Percentiles rank a stretch among this genome's conserved stretches.
Conservation (phyloP, 2,888 invertebrate genomes). For the Teleiodes luculella region DNA sequence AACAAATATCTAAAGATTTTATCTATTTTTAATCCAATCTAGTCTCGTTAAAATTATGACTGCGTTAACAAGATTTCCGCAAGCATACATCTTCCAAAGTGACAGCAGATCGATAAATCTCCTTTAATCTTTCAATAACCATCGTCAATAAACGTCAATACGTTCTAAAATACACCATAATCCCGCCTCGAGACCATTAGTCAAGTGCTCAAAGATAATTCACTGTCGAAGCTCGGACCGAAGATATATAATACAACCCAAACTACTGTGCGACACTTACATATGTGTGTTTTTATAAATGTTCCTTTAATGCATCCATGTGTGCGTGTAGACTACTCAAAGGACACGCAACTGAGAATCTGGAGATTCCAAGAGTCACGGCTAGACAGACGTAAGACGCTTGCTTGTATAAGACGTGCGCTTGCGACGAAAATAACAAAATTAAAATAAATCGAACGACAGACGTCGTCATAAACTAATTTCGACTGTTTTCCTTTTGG, state of each 20-base stretch:
- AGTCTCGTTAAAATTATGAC: neutral
- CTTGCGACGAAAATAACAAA: slow-evolving; percentile 71
- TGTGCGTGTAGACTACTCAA: neutral
- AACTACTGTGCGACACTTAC: slow-evolving; percentile 13
- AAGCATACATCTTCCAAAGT: neutral
- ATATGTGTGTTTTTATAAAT: neutral
- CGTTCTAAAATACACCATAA: slow-evolving; percentile 44
- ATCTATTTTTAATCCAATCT: neutral
- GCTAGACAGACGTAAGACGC: slow-evolving; percentile 28
- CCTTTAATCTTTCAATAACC: slow-evolving; percentile 16
- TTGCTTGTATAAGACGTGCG: slow-evolving; percentile 67
- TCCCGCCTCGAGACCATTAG: slow-evolving; percentile 48
- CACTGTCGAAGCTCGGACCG: slow-evolving; percentile 51
- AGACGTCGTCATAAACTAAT: slow-evolving; percentile 79
- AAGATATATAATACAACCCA: slow-evolving; percentile 14
- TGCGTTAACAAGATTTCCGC: slow-evolving; percentile 3
- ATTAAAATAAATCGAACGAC: slow-evolving; percentile 79
- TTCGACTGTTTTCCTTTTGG: slow-evolving; percentile 77
- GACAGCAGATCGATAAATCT: slow-evolving; percentile 5
- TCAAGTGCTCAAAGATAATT: slow-evolving; percentile 64
- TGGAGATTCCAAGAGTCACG: neutral
- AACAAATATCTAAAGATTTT: too few relatives aligned
- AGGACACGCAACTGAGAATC: neutral
- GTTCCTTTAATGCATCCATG: too few relatives aligned
- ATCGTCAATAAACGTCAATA: slow-evolving; percentile 55